A percentile compares a stretch with the other conserved stretches of the same genome.
These are phyloP conservation scores for Eledone cirrhosa DNA, from an alignment of 2,888 invertebrate species.

Conservation along the genomic window DNA sequence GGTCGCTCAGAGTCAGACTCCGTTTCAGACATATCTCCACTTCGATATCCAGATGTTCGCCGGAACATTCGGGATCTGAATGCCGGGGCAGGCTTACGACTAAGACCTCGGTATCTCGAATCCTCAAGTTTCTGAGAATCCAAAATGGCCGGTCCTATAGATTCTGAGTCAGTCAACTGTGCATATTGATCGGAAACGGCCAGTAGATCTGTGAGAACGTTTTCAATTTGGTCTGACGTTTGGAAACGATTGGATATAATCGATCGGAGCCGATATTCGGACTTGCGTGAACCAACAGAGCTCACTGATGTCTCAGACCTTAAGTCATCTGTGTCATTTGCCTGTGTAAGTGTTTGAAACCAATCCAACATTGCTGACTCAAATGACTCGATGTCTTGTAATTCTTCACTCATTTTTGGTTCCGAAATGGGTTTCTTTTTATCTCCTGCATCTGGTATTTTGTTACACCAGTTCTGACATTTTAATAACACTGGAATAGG, in stretches of 20 bases:
- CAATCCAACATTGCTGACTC: conserved; percentile 23
- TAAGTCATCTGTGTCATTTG: conserved; percentile 10
- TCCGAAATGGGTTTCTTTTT: neutral
- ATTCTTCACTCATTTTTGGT: neutral
- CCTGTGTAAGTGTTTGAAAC: neutral
- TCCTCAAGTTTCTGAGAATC: neutral
- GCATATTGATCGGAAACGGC: neutral
- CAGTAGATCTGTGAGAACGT: conserved; percentile 13
- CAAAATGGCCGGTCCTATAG: neutral
- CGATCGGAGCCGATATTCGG: conserved; percentile 11
- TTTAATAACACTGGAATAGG: conserved; percentile 12
- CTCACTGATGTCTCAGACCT: conserved; percentile 12
- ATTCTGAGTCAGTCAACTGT: neutral
- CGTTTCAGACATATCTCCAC: neutral
- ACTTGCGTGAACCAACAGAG: conserved; percentile 9
- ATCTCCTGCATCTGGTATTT: neutral
- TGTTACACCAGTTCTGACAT: conserved; percentile 8
- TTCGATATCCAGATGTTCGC: neutral
- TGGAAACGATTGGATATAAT: conserved; percentile 6
- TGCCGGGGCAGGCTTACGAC: neutral
- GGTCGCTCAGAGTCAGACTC: neutral
- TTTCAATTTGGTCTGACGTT: conserved; percentile 1
- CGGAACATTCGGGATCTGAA: neutral
- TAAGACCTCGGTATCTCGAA: neutral
- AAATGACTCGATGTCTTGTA: conserved; percentile 15